Evolutionary conservation across 1,140 invertebrate genomes (phyloP).

Genomic region (Brachionus asplanchnoidis): DNA sequence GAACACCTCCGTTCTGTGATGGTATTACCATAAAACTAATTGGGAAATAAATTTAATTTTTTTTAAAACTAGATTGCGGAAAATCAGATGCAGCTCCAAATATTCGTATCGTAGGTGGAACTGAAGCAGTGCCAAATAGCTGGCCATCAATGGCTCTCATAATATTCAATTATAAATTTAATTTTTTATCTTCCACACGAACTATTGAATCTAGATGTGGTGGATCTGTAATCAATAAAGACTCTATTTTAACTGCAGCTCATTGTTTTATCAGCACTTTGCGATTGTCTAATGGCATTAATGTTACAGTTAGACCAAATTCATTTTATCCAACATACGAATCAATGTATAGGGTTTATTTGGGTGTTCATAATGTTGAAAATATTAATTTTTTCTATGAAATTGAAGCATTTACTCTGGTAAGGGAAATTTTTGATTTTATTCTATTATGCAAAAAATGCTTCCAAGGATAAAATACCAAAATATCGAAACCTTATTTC

Average conservation of each 20-base stretch:
- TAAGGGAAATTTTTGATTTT: neutral
- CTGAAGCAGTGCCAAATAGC: constrained; percentile 1
- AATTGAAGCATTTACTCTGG: neutral
- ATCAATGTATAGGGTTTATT: neutral
- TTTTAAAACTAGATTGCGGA: too few species aligned
- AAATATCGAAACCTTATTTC: neutral
- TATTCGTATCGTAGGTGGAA: constrained; percentile 2
- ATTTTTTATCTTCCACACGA: neutral
- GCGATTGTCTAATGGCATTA: neutral
- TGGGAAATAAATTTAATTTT: too few species aligned
- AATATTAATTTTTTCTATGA: neutral
- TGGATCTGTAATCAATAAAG: neutral
- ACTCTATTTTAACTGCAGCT: constrained; percentile 8
- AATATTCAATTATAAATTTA: neutral
- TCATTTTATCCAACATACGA: neutral
- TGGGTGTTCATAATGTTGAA: neutral
- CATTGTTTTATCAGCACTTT: neutral
- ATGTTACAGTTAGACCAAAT: neutral
- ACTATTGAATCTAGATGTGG: neutral
- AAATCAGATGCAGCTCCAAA: neutral
- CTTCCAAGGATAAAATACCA: too few species aligned
- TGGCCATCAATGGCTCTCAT: neutral
- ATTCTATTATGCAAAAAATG: neutral
- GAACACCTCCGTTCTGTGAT: neutral
- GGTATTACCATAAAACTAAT: too few species aligned